Conservation (phyloP, 2,113 vertebrate genomes). For the Columba livia region DNA sequence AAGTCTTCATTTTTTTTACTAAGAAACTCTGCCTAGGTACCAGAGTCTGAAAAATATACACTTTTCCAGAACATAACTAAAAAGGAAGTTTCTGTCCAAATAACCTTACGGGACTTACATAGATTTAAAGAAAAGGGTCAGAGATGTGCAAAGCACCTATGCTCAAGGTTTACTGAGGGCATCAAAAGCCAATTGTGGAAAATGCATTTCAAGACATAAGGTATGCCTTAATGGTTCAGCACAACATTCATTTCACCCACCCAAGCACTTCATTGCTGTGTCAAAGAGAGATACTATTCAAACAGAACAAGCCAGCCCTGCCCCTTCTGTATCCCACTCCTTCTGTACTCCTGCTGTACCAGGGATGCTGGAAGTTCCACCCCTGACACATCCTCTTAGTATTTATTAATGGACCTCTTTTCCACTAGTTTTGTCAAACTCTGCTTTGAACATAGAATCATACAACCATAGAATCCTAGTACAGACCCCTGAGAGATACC, state of each 20-base stretch:
- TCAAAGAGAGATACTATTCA: not conserved
- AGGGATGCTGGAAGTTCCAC: not conserved
- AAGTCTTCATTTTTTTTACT: not conserved
- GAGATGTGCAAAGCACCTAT: not conserved
- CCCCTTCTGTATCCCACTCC: not conserved
- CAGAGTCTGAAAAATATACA: not conserved
- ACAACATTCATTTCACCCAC: not conserved
- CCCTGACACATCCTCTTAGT: not conserved
- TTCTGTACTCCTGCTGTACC: not conserved
- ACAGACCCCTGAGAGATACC: too few species aligned
- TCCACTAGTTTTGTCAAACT: not conserved
- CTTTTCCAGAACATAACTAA: not conserved
- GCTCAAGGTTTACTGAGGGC: not conserved
- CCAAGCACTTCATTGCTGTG: not conserved
- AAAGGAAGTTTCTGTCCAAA: not conserved
- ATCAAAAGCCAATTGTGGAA: not conserved
- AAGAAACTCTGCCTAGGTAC: not conserved
- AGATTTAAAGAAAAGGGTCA: not conserved
- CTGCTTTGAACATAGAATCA: not conserved
- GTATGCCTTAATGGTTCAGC: not conserved
- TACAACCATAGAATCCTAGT: too few species aligned
- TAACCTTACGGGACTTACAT: accelerated
- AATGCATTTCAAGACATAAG: not conserved
- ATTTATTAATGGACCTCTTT: not conserved
- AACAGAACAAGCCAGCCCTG: not conserved